Evolutionary conservation across 2,797 vertebrate genomes (phyloP).

Genomic region (Rousettus madagascariensis): DNA sequence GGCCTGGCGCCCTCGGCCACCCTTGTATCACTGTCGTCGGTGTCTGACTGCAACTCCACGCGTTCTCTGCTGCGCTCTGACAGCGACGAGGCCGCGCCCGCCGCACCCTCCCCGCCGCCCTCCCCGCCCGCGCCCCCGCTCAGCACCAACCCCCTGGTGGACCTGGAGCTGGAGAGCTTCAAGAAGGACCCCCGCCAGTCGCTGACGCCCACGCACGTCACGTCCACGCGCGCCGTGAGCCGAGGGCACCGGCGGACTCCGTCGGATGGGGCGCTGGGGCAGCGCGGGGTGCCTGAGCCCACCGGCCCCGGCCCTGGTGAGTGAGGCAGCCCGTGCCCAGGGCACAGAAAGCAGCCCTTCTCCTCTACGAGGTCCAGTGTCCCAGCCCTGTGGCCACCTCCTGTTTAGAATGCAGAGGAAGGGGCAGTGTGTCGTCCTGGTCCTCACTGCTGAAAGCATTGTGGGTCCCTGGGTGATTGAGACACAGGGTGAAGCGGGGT

Average conservation of each 20-base stretch:
- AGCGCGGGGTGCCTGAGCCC: slow-evolving; percentile 11
- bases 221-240: slow-evolving; percentile 85
- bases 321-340: not conserved
- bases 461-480: not conserved
- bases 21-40: slow-evolving; percentile 91
- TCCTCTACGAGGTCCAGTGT: not conserved
- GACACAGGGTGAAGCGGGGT: not conserved
- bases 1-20: slow-evolving; percentile 87
- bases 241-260: slow-evolving; percentile 91
- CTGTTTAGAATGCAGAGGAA: not conserved
- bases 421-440: not conserved
- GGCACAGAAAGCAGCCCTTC: not conserved
- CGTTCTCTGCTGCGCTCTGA: slow-evolving; percentile 92
- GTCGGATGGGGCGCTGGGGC: slow-evolving; percentile 91
- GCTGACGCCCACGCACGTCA: slow-evolving; percentile 93
- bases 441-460: too few relatives aligned
- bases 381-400: not conserved
- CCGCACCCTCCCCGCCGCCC: slow-evolving; percentile 22
- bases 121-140: slow-evolving; percentile 54
- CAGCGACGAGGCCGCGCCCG: slow-evolving; percentile 85
- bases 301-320: slow-evolving; percentile 52
- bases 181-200: slow-evolving; percentile 94
- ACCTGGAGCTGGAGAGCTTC: slow-evolving; percentile 93
- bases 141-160: slow-evolving; percentile 89
- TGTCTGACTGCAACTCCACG: slow-evolving; percentile 95